Evolutionary conservation across 2,888 invertebrate genomes (phyloP), one percentile per base, ranked within the genome.

Genomic region (Rhingia campestris): DNA sequence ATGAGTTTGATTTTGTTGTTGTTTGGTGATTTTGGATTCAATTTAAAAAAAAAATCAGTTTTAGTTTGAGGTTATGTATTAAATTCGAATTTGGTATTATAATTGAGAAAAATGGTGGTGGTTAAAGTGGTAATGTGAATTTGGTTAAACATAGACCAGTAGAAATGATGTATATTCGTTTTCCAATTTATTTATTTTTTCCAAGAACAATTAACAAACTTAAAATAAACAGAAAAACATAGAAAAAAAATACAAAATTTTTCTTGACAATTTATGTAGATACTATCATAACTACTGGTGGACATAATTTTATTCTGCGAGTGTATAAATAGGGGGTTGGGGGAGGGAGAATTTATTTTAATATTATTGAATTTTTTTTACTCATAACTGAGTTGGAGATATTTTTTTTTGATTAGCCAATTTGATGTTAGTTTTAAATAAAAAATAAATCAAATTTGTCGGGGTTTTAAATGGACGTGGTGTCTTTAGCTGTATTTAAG

Each of bases 261-360:
- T 61, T 64, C 14, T 45, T 75, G 43, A 69, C 61, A 76, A 66
- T 53, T 43, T 66, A 66, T 30, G 22, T 22, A 22, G 64, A 51
- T 14, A 41, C 35, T 79, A 76, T 85, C 85, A 85, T 85, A 81
- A 67, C 85, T 85, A 85, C 85, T 85, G 85, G 85, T 85, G 81
- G 80, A 47, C 41, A 70, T 56, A 22, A 51, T 32, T 63, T 56
- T 45, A 41, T 58, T 14, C 58, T 37, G 49, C 35, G 14, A 4
- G 22, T 63, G 61, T 45, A 4, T 30, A 33, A 41, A 49, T 39
- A 39, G 49, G 49, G 35, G 10, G 10, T 33, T 9, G 7, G 22
- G 9, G 22, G 37, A 7, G n/a, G 12, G 6, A 47, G 51, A 22
- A 32, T n/a, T n/a, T n/a, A n/a, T n/a, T n/a, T n/a, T n/a, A n/a